Conservation (phyloP, 2,888 invertebrate genomes). For the Conchocele bisecta region DNA sequence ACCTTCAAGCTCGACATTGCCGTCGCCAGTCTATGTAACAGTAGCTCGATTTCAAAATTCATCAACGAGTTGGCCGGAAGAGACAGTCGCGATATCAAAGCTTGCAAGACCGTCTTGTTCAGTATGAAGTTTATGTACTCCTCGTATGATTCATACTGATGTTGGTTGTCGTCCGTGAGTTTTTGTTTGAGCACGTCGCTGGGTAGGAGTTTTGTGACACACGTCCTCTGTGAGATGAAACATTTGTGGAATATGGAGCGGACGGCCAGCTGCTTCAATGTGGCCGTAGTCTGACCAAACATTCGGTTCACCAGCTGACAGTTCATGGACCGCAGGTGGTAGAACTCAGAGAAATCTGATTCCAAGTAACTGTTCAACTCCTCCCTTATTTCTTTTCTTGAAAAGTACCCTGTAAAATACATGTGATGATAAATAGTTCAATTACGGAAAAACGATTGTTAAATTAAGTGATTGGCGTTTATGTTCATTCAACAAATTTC, state of each 20-base stretch:
- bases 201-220: conserved; percentile 65
- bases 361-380: conserved; percentile 69
- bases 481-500: no score
- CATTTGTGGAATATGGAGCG: conserved; percentile 71
- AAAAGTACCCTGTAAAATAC: conserved; percentile 68
- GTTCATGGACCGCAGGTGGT: conserved; percentile 62
- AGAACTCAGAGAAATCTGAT: conserved; percentile 70
- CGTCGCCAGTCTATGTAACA: conserved; percentile 67
- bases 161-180: conserved; percentile 58
- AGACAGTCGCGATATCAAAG: conserved; percentile 58
- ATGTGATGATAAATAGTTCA: not conserved
- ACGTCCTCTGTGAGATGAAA: conserved; percentile 63
- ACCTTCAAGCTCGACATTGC: conserved; percentile 63
- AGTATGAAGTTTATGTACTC: conserved; percentile 72
- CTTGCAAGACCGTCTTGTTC: conserved; percentile 68
- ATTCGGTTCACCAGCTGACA: conserved; percentile 66
- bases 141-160: conserved; percentile 63
- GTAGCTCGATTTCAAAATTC: conserved; percentile 73
- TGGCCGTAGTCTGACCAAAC: conserved; percentile 72
- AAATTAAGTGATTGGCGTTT: no score
- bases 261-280: conserved; percentile 71
- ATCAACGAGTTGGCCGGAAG: conserved; percentile 67
- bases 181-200: conserved; percentile 62
- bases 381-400: conserved; percentile 66
- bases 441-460: no score